A percentile compares a stretch with the other conserved stretches of the same genome.
These are phyloP conservation scores for Drosophila arizonae DNA, from an alignment of 1,140 invertebrate species.

Conservation along the genomic window DNA sequence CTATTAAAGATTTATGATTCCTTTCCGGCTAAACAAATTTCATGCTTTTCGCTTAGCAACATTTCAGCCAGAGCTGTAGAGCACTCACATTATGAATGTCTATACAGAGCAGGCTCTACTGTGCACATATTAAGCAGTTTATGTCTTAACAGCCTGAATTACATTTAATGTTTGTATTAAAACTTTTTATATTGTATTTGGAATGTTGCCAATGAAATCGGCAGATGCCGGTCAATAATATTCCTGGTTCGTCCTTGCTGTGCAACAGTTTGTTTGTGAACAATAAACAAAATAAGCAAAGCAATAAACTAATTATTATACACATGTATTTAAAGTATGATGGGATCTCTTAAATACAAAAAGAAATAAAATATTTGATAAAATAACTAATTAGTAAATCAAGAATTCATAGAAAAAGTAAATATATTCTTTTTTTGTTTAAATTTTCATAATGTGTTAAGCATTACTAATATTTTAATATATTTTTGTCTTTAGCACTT, in stretches of 20 bases:
- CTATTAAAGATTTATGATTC: too few relatives aligned
- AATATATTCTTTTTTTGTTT: too few relatives aligned
- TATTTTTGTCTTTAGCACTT: too few relatives aligned
- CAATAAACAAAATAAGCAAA: slow-evolving; percentile 19
- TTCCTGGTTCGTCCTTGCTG: slow-evolving; percentile 34
- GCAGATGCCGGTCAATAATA: slow-evolving; percentile 51
- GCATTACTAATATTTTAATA: too few relatives aligned
- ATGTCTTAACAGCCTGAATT: slow-evolving; percentile 13
- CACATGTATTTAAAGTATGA: slow-evolving; percentile 17
- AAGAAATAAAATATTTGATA: too few relatives aligned
- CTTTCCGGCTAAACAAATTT: too few relatives aligned
- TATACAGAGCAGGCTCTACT: background rate
- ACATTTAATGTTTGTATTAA: slow-evolving; percentile 34
- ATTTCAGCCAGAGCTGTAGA: background rate
- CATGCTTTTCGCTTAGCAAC: background rate
- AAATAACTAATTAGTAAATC: too few relatives aligned
- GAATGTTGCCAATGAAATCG: slow-evolving; percentile 59
- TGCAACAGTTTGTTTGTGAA: slow-evolving; percentile 34
- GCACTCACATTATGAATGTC: too few relatives aligned
- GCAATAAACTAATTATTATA: background rate
- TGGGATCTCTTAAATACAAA: slow-evolving; percentile 1
- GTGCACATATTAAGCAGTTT: background rate
- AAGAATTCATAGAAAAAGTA: too few relatives aligned
- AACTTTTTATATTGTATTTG: slow-evolving; percentile 41
- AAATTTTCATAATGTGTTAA: too few relatives aligned